Conservation (phyloP, 2,888 invertebrate genomes). For the Vanessa cardui region DNA sequence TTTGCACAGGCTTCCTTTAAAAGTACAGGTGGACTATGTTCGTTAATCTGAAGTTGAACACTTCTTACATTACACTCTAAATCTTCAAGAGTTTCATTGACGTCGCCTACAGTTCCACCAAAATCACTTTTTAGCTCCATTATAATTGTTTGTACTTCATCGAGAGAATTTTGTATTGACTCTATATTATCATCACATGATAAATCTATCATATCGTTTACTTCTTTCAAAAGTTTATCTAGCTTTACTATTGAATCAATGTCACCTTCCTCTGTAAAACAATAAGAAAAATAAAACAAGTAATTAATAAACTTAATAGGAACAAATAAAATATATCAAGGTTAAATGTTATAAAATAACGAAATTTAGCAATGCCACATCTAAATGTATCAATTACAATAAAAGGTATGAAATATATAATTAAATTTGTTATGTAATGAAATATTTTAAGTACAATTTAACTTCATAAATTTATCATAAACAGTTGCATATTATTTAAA, state of each 20-base stretch:
- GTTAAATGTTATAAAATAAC: too few relatives aligned
- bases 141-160: constrained; percentile 75
- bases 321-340: too few relatives aligned
- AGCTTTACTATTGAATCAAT: constrained; percentile 58
- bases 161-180: constrained; percentile 61
- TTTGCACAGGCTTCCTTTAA: constrained; percentile 73
- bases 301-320: too few relatives aligned
- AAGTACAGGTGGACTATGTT: constrained; percentile 66
- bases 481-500: too few relatives aligned
- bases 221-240: constrained; percentile 59
- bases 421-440: too few relatives aligned
- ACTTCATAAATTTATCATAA: too few relatives aligned
- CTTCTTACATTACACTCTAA: constrained; percentile 80
- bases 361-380: too few relatives aligned
- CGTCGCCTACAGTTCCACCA: constrained; percentile 62
- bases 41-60: constrained; percentile 74
- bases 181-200: constrained; percentile 56
- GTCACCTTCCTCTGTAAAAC: constrained; percentile 47
- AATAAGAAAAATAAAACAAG: background rate
- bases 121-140: constrained; percentile 73
- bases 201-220: constrained; percentile 57
- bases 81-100: constrained; percentile 77
- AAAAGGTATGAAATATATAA: too few relatives aligned
- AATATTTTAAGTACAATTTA: too few relatives aligned
- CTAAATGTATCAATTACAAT: too few relatives aligned